Percentiles rank a stretch among this genome's conserved stretches.
Evolutionary conservation across 2,888 invertebrate genomes (phyloP).

Genomic region (Suillia variegata): DNA sequence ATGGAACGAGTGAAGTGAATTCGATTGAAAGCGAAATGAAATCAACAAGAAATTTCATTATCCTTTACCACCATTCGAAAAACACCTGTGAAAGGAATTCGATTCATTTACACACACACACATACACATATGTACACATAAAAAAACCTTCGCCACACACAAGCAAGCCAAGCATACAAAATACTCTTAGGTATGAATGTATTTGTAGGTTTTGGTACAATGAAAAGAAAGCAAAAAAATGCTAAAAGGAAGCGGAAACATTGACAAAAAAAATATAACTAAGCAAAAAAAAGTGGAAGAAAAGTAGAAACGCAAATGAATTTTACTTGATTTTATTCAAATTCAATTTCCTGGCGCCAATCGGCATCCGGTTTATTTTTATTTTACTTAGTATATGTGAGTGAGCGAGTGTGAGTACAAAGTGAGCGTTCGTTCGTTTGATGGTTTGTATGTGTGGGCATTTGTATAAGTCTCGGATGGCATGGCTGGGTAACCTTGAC

Average conservation of each 20-base stretch:
- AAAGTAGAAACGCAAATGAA: conserved; percentile 15
- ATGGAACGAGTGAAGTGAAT: conserved; percentile 20
- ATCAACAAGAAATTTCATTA: conserved; percentile 27
- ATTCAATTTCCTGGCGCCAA: conserved; percentile 31
- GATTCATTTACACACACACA: too few relatives aligned
- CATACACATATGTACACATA: background rate
- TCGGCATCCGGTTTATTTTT: conserved; percentile 1
- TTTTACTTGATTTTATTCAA: conserved; percentile 24
- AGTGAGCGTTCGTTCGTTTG: too few relatives aligned
- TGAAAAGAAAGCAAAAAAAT: conserved; percentile 2
- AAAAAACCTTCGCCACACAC: background rate
- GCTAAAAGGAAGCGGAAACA: conserved; percentile 26
- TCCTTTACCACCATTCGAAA: conserved; percentile 4
- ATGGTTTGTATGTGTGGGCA: too few relatives aligned
- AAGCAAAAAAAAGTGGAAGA: background rate
- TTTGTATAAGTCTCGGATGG: too few relatives aligned
- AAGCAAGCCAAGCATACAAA: background rate
- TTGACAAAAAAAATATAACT: background rate
- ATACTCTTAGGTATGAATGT: too few relatives aligned
- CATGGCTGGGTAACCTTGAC: too few relatives aligned
- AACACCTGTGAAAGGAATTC: background rate
- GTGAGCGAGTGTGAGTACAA: background rate
- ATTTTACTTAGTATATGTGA: background rate
- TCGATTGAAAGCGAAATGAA: conserved; percentile 15
- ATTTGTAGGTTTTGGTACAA: too few relatives aligned